Evolutionary conservation across 2,113 vertebrate species (phyloP).

Genomic region (Phrynosoma platyrhinos): DNA sequence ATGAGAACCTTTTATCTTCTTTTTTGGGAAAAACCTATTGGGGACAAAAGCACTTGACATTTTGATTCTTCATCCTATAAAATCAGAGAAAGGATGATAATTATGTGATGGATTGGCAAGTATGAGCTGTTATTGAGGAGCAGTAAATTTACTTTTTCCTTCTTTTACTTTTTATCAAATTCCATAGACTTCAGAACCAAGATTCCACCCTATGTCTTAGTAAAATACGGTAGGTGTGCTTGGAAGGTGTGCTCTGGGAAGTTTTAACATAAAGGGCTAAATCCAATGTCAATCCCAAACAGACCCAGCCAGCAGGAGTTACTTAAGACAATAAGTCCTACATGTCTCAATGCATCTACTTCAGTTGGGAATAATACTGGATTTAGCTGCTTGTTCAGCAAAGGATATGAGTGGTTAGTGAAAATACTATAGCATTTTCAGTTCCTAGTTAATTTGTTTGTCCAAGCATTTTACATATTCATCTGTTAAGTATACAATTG

Average conservation of each 20-base stretch:
- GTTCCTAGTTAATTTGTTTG: background rate
- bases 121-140: background rate
- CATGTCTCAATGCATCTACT: no score
- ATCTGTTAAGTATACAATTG: background rate
- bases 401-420: background rate
- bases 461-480: background rate
- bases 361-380: no score
- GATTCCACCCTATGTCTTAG: background rate
- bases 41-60: background rate
- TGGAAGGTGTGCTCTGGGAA: no score
- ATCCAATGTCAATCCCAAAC: no score
- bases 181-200: background rate
- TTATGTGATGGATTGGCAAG: background rate
- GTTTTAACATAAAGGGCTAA: no score
- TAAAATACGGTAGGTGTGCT: background rate
- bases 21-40: background rate
- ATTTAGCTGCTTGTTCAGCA: no score
- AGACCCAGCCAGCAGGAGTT: no score
- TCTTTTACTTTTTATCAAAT: background rate
- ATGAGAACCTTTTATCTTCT: conserved; percentile 3
- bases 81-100: background rate
- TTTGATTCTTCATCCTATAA: background rate
- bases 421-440: background rate
- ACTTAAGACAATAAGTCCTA: no score
- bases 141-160: background rate